Percentiles rank a stretch among this genome's conserved stretches.
phyloP scores from a whole-genome alignment of 2,888 invertebrate species.

The Yponomeuta cagnagella region DNA sequence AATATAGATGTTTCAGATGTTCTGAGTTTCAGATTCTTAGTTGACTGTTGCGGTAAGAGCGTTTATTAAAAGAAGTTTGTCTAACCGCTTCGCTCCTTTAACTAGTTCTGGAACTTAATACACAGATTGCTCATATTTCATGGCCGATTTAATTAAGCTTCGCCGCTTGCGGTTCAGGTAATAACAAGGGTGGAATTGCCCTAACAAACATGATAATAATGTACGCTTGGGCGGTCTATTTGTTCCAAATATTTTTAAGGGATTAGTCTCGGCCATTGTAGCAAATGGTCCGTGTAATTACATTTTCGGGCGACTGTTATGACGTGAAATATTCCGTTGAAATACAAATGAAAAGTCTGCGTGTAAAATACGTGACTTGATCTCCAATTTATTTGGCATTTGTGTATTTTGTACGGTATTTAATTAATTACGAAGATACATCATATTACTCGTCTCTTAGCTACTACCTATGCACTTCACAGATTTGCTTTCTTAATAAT shows the following conservation, averaged over 20 bases:
- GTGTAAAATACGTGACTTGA: background rate
- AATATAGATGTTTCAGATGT: too few species aligned
- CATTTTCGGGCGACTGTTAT: background rate
- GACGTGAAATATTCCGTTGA: background rate
- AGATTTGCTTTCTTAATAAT: too few species aligned
- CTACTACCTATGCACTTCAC: too few species aligned
- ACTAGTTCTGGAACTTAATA: conserved; percentile 15
- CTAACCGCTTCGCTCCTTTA: background rate
- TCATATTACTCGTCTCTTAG: too few species aligned
- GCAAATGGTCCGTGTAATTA: background rate
- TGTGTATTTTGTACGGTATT: too few species aligned
- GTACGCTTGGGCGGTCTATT: background rate
- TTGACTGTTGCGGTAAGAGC: background rate
- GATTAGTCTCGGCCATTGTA: background rate
- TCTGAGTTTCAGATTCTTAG: too few species aligned
- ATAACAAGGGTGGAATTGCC: background rate
- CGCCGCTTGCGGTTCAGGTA: background rate
- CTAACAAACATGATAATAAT: background rate
- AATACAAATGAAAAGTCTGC: background rate
- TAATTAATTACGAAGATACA: too few species aligned
- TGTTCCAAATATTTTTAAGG: background rate
- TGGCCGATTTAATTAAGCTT: conserved; percentile 9
- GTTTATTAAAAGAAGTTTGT: background rate
- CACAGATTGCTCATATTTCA: conserved; percentile 18
- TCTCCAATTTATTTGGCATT: background rate